phyloP scores from a whole-genome alignment of 1,140 invertebrate species.

The Bombus sylvicola region DNA sequence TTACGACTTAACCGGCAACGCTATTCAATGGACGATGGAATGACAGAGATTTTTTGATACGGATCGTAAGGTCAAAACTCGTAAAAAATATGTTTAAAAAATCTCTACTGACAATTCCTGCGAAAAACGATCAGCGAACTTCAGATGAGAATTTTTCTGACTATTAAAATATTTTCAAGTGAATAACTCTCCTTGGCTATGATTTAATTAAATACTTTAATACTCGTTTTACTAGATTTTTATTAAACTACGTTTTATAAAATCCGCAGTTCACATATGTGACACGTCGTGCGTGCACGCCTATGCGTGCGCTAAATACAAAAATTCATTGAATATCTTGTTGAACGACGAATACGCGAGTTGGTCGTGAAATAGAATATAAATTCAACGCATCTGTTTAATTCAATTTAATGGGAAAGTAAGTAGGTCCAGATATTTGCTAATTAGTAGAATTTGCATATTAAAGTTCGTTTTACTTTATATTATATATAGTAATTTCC shows the following conservation, averaged over 20 bases:
- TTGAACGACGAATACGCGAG: not conserved
- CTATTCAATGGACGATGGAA: too few relatives aligned
- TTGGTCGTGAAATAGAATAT: not conserved
- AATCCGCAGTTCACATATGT: not conserved
- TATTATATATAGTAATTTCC: not conserved
- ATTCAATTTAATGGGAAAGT: not conserved
- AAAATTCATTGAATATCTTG: constrained; percentile 13
- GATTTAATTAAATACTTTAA: not conserved
- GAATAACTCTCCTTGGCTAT: not conserved
- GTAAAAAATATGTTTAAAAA: too few relatives aligned
- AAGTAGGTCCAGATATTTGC: not conserved
- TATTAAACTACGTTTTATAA: not conserved
- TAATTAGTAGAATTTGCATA: not conserved
- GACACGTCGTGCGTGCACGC: too few relatives aligned
- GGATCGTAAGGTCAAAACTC: too few relatives aligned
- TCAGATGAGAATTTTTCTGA: too few relatives aligned
- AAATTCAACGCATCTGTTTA: not conserved
- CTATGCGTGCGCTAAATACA: too few relatives aligned
- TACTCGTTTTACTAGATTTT: not conserved
- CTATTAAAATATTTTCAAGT: too few relatives aligned
- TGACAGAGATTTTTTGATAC: not conserved
- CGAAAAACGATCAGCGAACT: too few relatives aligned
- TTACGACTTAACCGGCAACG: too few relatives aligned
- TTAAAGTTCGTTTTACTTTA: not conserved
- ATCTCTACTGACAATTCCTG: too few relatives aligned